Percentiles rank a stretch among this genome's conserved stretches.
Evolutionary conservation across 1,140 invertebrate genomes (phyloP).

Genomic region (Lamellibrachia luymesi): DNA sequence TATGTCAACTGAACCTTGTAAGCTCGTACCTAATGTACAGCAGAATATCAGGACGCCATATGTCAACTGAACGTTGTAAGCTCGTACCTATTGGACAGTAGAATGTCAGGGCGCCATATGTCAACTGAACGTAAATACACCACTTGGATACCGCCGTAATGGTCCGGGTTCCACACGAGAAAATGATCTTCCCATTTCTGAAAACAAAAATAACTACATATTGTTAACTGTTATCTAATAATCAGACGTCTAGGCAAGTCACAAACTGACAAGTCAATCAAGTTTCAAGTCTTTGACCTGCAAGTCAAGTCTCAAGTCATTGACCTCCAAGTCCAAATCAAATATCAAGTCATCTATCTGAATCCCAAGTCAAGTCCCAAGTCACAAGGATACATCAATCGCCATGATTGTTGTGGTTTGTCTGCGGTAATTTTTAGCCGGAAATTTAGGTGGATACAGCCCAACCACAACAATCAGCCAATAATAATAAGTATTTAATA

Average conservation of each 20-base stretch:
- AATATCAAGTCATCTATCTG: too few relatives aligned
- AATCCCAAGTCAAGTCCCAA: too few relatives aligned
- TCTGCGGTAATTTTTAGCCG: too few relatives aligned
- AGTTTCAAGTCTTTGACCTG: too few relatives aligned
- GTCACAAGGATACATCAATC: too few relatives aligned
- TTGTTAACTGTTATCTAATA: background rate
- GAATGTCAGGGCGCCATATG: background rate
- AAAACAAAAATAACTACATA: background rate
- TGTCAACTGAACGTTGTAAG: background rate
- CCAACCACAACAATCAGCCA: too few relatives aligned
- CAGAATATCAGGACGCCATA: background rate
- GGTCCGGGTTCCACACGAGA: background rate
- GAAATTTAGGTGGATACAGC: too few relatives aligned
- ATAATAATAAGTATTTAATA: too few relatives aligned
- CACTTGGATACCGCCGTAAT: background rate
- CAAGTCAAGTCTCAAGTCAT: too few relatives aligned
- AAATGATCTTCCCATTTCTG: background rate
- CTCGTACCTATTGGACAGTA: background rate
- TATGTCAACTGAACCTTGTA: background rate
- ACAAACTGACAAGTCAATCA: too few relatives aligned
- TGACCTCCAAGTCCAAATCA: too few relatives aligned
- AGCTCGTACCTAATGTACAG: background rate
- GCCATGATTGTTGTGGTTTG: too few relatives aligned
- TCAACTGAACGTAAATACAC: background rate
- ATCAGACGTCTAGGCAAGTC: background rate